These are phyloP conservation scores for Acanthisitta chloris DNA, from an alignment of 2,113 vertebrate genomes.

Conservation along the genomic window DNA sequence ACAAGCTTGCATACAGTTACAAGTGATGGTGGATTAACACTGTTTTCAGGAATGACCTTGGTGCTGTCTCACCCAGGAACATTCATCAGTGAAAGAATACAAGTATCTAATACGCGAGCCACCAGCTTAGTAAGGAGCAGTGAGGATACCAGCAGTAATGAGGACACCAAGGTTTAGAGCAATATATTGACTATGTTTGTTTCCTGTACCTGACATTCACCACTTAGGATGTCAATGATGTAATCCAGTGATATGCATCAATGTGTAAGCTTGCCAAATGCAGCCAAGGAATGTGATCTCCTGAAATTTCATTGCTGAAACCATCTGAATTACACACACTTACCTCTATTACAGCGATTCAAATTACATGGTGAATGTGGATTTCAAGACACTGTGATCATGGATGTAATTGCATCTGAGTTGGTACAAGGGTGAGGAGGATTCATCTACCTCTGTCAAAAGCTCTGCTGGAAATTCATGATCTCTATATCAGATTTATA, in stretches of 20 bases:
- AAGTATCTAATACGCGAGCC: background rate
- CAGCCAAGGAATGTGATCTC: background rate
- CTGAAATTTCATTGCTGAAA: background rate
- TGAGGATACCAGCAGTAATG: background rate
- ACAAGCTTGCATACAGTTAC: background rate
- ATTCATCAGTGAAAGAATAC: background rate
- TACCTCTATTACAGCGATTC: background rate
- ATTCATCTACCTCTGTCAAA: background rate
- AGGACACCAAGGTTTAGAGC: background rate
- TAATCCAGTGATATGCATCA: rapidly evolving
- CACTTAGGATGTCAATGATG: background rate
- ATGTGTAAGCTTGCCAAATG: background rate
- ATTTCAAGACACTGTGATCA: background rate
- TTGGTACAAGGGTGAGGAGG: background rate
- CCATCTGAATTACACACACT: background rate
- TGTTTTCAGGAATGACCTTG: background rate
- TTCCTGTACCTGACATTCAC: background rate
- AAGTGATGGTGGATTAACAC: background rate
- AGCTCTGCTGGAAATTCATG: background rate
- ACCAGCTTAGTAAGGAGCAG: background rate
- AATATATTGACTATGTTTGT: rapidly evolving
- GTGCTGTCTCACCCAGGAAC: background rate
- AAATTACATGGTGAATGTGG: background rate
- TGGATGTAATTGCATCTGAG: background rate
- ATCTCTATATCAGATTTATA: background rate